A percentile compares a stretch with the other conserved stretches of the same genome.
These are phyloP conservation scores for Acanthosepion lycidas DNA, from an alignment of 2,888 invertebrate species.

Conservation along the genomic window DNA sequence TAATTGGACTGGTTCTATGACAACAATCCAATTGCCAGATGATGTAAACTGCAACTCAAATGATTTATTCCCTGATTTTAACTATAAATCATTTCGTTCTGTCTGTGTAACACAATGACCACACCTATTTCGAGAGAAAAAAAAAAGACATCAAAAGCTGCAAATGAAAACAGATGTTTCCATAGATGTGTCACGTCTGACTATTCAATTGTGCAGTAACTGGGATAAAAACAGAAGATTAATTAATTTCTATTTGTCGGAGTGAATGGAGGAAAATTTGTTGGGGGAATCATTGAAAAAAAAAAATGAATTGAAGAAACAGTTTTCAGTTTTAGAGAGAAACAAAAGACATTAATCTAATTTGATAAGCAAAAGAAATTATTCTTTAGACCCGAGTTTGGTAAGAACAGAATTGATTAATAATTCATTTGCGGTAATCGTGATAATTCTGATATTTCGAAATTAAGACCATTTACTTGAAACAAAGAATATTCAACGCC, in stretches of 20 bases:
- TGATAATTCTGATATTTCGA: not conserved
- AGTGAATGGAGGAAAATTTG: not conserved
- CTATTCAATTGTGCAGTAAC: not conserved
- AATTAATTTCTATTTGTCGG: not conserved
- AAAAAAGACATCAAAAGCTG: not conserved
- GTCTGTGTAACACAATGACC: not conserved
- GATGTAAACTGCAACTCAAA: not conserved
- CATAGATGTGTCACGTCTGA: constrained; percentile 11
- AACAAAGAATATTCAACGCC: not conserved
- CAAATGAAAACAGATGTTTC: not conserved
- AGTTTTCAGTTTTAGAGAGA: too few relatives aligned
- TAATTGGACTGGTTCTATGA: not conserved
- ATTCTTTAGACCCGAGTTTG: too few relatives aligned
- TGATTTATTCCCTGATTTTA: not conserved
- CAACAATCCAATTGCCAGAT: not conserved
- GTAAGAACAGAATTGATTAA: too few relatives aligned
- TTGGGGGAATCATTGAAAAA: not conserved
- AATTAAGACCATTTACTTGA: not conserved
- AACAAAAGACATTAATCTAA: too few relatives aligned
- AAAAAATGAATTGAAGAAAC: not conserved
- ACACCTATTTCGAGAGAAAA: not conserved
- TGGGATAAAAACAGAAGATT: not conserved
- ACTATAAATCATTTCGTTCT: not conserved
- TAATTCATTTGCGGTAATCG: too few relatives aligned
- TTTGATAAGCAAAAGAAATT: too few relatives aligned